Base-by-base conservation (phyloP, 1,140 invertebrate genomes). In the Penaeus indicus region DNA sequence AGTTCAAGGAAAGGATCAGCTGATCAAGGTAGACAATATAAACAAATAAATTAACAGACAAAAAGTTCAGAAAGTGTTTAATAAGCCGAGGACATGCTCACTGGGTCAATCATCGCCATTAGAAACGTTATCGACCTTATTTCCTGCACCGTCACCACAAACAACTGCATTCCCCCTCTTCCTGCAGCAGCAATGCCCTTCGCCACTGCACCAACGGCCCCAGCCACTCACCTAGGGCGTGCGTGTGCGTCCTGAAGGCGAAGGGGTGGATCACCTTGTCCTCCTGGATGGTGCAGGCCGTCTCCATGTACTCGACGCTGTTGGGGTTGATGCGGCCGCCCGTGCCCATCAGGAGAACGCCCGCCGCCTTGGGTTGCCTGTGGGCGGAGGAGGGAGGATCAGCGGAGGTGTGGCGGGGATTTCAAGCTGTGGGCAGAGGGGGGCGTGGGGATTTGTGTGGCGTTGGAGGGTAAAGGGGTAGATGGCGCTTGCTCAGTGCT, bases 231-330 rank as follows among this genome's bases (percentile, higher is more conserved):
- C 97, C 97, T 63, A 99, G 93, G 60, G 94, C 94, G 92, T 99
- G 98, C 0, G 98, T 99, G 93, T 99, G 98, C 0, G 96, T 97
- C 87, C 98, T 94, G 93, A 97, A 99, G 0, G 98, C 98, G 93
- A 99, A 98, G 21, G 98, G 98, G 94, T 98, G 95, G 83, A 99
- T 95, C 42, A 95, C 94, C 92, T 97, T 97, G 27, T 97, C 93
- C 92, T 98, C 97, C 38, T 93, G 94, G 61, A 98, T 95, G 38
- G 93, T 94, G 93, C 98, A 99, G 1, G 97, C 95, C 0, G 97
- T 95, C 93, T 99, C 98, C 96, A 99, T 97, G 91, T 97, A 95
- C 91, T 97, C 97, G 4, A 94, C 93, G 60, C 94, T 93, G 89
- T 95, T 94, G 1, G 97, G 94, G 18, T 95, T 94, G 91, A 99